Evolutionary conservation across 1,140 invertebrate genomes (phyloP).

Genomic region (Dufourea novaeangliae): DNA sequence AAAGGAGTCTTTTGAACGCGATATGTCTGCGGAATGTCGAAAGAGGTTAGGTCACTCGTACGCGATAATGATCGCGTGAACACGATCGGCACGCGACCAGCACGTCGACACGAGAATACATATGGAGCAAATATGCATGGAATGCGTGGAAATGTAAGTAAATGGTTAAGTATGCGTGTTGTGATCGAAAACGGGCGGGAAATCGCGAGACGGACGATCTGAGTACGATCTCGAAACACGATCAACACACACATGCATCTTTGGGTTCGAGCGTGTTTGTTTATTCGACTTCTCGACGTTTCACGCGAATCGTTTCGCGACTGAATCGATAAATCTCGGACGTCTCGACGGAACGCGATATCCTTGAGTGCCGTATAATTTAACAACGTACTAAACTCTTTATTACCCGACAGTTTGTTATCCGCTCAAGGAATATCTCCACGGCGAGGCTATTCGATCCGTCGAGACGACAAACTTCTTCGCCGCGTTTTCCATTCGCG

Average conservation of each 20-base stretch:
- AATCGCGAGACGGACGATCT: conserved; percentile 10
- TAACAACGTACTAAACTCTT: conserved; percentile 27
- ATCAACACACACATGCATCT: too few relatives aligned
- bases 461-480: background rate
- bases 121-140: conserved; percentile 14
- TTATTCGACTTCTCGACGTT: background rate
- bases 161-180: conserved; percentile 38
- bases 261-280: conserved; percentile 16
- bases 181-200: conserved; percentile 30
- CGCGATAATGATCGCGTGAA: conserved; percentile 30
- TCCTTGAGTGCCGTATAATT: conserved; percentile 16
- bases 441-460: background rate
- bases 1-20: background rate
- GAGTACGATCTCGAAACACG: background rate
- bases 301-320: conserved; percentile 11
- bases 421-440: conserved; percentile 14
- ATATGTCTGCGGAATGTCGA: too few relatives aligned
- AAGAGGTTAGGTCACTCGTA: too few relatives aligned
- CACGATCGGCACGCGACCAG: conserved; percentile 40
- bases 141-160: conserved; percentile 14
- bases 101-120: conserved; percentile 9
- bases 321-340: conserved; percentile 29
- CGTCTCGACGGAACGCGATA: background rate
- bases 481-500: too few relatives aligned
- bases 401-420: background rate